Evolutionary conservation across 2,113 vertebrate species (phyloP).

Genomic region (Pachypanchax playfairii): DNA sequence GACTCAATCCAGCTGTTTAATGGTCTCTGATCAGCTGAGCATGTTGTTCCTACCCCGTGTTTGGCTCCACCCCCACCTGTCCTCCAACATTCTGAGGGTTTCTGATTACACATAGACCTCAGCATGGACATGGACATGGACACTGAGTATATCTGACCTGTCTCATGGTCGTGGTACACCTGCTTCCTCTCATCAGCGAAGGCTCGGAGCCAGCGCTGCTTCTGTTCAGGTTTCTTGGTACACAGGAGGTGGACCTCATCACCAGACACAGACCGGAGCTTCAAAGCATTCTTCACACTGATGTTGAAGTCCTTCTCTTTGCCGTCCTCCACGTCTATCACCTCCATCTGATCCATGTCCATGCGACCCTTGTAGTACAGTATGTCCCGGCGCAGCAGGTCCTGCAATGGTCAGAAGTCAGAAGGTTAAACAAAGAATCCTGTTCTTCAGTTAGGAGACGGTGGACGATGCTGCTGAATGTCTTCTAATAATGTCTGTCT

Average conservation of each 20-base stretch:
- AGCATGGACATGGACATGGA: background rate
- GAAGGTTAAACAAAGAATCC: no score
- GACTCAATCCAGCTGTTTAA: no score
- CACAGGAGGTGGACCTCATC: constrained; percentile 89
- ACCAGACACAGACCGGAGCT: constrained; percentile 74
- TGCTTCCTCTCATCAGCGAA: constrained; percentile 90
- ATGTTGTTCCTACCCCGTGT: no score
- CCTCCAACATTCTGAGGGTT: no score
- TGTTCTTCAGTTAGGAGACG: no score
- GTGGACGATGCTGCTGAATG: no score
- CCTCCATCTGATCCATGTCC: constrained; percentile 90
- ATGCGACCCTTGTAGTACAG: constrained; percentile 93
- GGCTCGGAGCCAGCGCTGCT: constrained; percentile 91
- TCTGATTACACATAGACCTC: background rate
- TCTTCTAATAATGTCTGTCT: no score
- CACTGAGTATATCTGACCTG: constrained; percentile 75
- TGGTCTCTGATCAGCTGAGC: no score
- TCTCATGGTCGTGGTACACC: constrained; percentile 90
- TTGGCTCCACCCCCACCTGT: no score
- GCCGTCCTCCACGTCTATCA: constrained; percentile 89
- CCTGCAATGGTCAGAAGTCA: constrained; percentile 73
- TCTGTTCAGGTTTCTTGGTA: constrained; percentile 92
- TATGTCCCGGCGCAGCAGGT: constrained; percentile 91
- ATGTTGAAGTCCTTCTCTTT: constrained; percentile 92
- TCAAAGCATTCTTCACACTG: constrained; percentile 90